phyloP scores from a whole-genome alignment of 2,113 vertebrate species.

The Zapornia atra region DNA sequence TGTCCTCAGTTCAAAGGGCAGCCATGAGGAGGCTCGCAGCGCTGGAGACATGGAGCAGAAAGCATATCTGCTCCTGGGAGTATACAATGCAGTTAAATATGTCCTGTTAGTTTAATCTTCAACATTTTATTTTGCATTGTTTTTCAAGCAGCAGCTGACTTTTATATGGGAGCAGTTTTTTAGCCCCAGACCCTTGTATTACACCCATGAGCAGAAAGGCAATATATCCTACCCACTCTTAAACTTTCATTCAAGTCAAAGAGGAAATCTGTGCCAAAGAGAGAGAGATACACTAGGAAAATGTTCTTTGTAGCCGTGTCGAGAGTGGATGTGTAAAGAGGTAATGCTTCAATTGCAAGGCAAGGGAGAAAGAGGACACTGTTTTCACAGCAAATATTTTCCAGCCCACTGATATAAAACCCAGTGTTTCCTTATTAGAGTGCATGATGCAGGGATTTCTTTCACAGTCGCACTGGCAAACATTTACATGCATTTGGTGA shows the following conservation, averaged over 20 bases:
- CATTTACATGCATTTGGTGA: fast-evolving
- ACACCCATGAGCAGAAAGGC: neutral
- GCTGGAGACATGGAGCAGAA: fast-evolving
- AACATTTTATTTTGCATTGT: neutral
- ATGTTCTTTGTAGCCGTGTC: neutral
- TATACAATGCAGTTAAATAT: neutral
- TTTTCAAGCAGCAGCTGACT: neutral
- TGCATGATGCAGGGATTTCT: fast-evolving
- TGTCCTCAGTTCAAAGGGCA: neutral
- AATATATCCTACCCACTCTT: neutral
- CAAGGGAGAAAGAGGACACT: neutral
- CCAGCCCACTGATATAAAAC: neutral
- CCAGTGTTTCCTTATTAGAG: neutral
- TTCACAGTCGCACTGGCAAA: neutral
- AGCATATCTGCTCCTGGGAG: neutral
- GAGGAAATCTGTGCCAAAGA: neutral
- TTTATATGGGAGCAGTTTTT: neutral
- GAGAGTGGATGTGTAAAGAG: neutral
- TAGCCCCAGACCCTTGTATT: neutral
- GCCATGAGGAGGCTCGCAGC: neutral
- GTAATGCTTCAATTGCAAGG: fast-evolving
- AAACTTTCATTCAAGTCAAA: neutral
- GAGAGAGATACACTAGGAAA: neutral
- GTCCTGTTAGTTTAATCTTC: neutral
- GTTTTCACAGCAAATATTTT: neutral